Conservation (phyloP, 2,888 invertebrate genomes). For the Lymantria dispar region DNA sequence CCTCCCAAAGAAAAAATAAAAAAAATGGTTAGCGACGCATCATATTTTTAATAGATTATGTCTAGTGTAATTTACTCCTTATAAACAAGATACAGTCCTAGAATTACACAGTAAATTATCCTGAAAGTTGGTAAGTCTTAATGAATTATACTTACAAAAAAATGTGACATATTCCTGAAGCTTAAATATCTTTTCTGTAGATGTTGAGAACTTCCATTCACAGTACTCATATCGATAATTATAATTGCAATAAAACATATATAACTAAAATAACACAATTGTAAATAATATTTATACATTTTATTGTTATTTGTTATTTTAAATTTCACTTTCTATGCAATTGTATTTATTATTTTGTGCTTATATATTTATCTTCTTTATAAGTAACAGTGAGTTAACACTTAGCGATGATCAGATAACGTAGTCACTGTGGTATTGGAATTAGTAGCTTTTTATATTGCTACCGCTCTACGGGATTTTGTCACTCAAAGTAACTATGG, state of each 20-base stretch:
- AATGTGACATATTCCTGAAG: slow-evolving; percentile 59
- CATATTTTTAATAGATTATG: no score
- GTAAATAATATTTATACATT: slow-evolving; percentile 37
- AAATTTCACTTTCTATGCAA: background rate
- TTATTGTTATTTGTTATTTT: slow-evolving; percentile 1
- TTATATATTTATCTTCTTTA: background rate
- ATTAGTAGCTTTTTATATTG: background rate
- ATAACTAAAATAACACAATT: slow-evolving; percentile 51
- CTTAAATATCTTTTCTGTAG: slow-evolving; percentile 53
- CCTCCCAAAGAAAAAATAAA: no score
- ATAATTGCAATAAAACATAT: slow-evolving; percentile 48
- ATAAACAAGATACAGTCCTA: no score
- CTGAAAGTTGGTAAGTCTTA: background rate
- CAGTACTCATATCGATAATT: slow-evolving; percentile 47
- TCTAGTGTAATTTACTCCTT: no score
- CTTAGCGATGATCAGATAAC: background rate
- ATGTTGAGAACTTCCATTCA: slow-evolving; percentile 34
- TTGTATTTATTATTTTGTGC: background rate
- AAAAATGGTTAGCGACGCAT: no score
- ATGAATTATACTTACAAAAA: slow-evolving; percentile 60
- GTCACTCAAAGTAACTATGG: slow-evolving; percentile 6
- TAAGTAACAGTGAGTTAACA: background rate
- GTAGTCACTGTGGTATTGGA: background rate
- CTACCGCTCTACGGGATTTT: background rate
- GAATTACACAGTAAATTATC: background rate